These are phyloP conservation scores for Mesorhabditis spiculigera DNA, from an alignment of 2,888 invertebrate species.

Conservation along the genomic window DNA sequence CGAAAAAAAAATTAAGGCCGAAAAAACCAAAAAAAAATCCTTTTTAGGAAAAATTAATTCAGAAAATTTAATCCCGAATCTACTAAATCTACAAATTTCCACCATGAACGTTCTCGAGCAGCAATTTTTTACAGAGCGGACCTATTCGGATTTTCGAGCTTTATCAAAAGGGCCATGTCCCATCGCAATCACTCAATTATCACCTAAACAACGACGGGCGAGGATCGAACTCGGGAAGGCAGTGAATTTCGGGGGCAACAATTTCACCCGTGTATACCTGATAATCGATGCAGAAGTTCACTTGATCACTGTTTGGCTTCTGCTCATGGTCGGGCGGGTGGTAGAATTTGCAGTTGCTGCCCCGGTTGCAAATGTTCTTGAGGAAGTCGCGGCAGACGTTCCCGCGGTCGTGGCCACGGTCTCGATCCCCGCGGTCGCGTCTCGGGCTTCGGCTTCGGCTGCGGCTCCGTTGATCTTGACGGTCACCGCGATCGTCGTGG, in stretches of 20 bases:
- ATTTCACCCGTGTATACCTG: conserved; percentile 61
- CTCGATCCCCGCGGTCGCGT: conserved; percentile 2
- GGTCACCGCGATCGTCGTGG: too few species aligned
- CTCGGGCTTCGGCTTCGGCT: background rate
- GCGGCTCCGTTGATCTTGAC: too few species aligned
- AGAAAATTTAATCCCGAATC: background rate
- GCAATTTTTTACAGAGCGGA: too few species aligned
- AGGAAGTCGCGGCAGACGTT: conserved; percentile 67
- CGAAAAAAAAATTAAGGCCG: background rate
- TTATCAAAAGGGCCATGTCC: too few species aligned
- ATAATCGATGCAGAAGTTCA: conserved; percentile 66
- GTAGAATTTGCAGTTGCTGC: conserved; percentile 66
- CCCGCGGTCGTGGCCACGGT: conserved; percentile 19
- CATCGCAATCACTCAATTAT: too few species aligned
- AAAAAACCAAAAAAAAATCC: background rate
- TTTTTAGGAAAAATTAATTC: background rate
- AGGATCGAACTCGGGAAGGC: too few species aligned
- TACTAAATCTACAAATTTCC: background rate
- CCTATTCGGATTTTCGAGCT: too few species aligned
- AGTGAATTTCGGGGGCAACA: background rate
- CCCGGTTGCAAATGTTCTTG: conserved; percentile 68
- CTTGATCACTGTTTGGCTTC: conserved; percentile 51
- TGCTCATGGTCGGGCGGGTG: conserved; percentile 60
- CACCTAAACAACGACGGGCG: too few species aligned
- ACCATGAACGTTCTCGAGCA: too few species aligned